phyloP scores from a whole-genome alignment of 2,888 invertebrate species.

The Drosophila barbarae region DNA sequence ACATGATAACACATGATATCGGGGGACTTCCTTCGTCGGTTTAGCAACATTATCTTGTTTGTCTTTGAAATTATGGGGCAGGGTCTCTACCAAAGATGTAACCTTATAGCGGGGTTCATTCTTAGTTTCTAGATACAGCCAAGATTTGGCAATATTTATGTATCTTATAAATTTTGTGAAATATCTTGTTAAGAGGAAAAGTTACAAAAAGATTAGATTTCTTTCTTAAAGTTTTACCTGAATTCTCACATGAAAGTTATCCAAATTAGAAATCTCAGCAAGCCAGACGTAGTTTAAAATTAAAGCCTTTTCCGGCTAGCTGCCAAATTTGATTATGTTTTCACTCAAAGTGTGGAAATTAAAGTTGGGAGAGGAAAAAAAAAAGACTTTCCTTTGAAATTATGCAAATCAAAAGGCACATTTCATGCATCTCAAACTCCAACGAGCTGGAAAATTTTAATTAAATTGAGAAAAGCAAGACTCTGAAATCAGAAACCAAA shows the following conservation, averaged over 20 bases:
- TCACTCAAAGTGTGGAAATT: slow-evolving; percentile 27
- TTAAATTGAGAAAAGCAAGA: slow-evolving; percentile 59
- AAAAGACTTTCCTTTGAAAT: slow-evolving; percentile 56
- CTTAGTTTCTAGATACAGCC: background rate
- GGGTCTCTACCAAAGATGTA: background rate
- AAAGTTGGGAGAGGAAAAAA: slow-evolving; percentile 7
- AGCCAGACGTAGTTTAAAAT: background rate
- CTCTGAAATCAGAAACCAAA: slow-evolving; percentile 36
- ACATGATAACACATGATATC: slow-evolving; percentile 22
- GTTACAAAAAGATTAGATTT: background rate
- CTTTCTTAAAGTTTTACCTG: too few relatives aligned
- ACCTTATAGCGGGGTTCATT: background rate
- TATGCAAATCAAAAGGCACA: slow-evolving; percentile 60
- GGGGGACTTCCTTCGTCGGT: slow-evolving; percentile 4
- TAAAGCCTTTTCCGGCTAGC: slow-evolving; percentile 7
- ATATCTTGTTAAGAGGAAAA: background rate
- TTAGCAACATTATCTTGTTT: slow-evolving; percentile 19
- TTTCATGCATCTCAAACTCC: slow-evolving; percentile 64
- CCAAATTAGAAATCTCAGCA: background rate
- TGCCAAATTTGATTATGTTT: slow-evolving; percentile 25
- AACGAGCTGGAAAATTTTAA: slow-evolving; percentile 72
- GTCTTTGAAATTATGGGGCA: slow-evolving; percentile 11
- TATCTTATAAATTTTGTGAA: too few relatives aligned
- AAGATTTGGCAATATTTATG: background rate
- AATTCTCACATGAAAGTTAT: background rate